Evolutionary conservation across 2,888 invertebrate genomes (phyloP), one percentile per base, ranked within the genome.

Genomic region (Hybos culiciformis): DNA sequence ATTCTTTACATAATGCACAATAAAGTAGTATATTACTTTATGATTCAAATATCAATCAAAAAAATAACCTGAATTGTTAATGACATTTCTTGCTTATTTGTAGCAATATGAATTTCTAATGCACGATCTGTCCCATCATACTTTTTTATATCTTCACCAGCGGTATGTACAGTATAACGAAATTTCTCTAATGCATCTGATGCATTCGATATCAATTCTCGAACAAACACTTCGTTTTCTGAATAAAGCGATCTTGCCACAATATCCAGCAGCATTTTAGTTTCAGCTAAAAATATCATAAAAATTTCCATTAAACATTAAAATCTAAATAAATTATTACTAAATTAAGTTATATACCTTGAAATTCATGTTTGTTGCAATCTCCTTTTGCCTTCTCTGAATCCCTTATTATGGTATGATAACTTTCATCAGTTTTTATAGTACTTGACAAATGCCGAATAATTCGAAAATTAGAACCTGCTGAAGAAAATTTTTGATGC

Each of bases 111-210:
- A 51, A 96, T 92, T 70, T 94, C 92, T 42, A 93, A 69, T 5
- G 78, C 63, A 43, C 81, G 69, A 51, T 83, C 83, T 7, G 70
- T 65, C 31, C 73, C 70, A 33, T 70, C 68, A 38, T 78, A 62
- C 38, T 72, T 61, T 23, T 63, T 67, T 19, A 68, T 63, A 19
- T 74, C 70, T 4, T 72, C 67, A 9, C 68, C 68, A 5, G 73
- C 69, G 2, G 61, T 55, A n/a, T 66, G 59, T 14, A 78, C 74
- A 12, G 83, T 60, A 57, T 92, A 93, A 2, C 93, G 72, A 51
- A 94, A 78, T 64, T 96, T 97, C 63, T 97, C 96, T 47, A 97
- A 69, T 12, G 96, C 96, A 75, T 97, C 96, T 63, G 92, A 94
- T 1, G 93, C 86, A 70, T 97, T 97, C 1, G 96, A 96, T 50